Conservation (phyloP, 23 tunicate species). For the Trididemnum nubilum region DNA sequence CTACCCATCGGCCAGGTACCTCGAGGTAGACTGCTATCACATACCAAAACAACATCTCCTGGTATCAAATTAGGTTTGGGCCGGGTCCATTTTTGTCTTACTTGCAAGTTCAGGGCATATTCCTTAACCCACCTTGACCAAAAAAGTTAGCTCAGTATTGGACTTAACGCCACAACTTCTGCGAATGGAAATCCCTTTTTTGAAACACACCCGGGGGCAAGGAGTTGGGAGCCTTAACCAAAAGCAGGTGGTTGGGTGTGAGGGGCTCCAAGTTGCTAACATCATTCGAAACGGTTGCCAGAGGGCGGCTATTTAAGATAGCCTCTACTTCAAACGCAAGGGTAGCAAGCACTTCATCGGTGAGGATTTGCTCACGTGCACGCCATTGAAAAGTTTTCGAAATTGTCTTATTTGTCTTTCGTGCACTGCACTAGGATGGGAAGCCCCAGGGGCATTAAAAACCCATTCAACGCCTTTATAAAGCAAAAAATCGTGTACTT, state of each 20-base stretch:
- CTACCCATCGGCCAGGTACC: not conserved
- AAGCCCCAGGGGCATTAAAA: not conserved
- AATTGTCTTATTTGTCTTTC: not conserved
- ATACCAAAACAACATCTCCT: not conserved
- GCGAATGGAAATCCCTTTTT: not conserved
- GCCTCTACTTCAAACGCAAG: not conserved
- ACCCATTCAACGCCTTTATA: not conserved
- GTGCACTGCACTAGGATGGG: not conserved
- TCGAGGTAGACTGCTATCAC: not conserved
- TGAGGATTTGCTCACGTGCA: not conserved
- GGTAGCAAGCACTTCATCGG: not conserved
- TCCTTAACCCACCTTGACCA: constrained; percentile 1
- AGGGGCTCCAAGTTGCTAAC: not conserved
- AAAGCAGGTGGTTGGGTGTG: not conserved
- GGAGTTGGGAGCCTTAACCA: not conserved
- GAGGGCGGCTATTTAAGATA: not conserved
- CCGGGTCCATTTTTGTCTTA: not conserved
- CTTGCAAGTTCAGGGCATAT: not conserved
- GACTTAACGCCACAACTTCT: not conserved
- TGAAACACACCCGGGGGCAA: not conserved
- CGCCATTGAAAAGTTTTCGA: not conserved
- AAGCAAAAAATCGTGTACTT: not conserved
- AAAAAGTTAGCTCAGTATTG: not conserved
- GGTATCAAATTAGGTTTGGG: not conserved
- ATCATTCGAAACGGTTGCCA: not conserved